Percentiles rank a stretch among this genome's conserved stretches.
These are phyloP conservation scores for Triplophysa tibetana DNA, from an alignment of 2,113 vertebrate genomes.

Conservation along the genomic window DNA sequence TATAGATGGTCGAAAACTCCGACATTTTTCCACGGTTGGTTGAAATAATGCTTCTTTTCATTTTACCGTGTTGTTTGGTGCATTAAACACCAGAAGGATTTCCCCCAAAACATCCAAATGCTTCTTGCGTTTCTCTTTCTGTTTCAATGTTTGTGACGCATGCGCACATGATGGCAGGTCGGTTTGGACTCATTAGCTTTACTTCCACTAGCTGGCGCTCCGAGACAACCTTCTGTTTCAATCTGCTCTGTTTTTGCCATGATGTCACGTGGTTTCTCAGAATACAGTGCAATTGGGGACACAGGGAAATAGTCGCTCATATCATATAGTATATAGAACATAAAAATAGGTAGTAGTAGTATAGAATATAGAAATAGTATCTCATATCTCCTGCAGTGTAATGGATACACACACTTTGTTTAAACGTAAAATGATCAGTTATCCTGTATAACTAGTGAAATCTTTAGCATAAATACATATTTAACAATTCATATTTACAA, in stretches of 20 bases:
- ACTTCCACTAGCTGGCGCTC: not conserved
- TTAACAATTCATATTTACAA: too few species aligned
- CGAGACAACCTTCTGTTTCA: not conserved
- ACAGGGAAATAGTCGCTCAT: not conserved
- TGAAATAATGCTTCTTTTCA: not conserved
- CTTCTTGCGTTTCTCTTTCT: slow-evolving; percentile 2
- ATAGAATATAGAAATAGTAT: too few species aligned
- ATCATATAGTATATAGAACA: too few species aligned
- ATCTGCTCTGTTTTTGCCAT: not conserved
- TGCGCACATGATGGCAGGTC: not conserved
- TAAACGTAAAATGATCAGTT: too few species aligned
- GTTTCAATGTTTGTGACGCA: not conserved
- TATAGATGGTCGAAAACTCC: slow-evolving; percentile 51
- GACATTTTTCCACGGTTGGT: slow-evolving; percentile 45
- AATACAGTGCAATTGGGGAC: not conserved
- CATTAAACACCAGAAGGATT: not conserved
- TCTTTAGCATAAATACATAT: too few species aligned
- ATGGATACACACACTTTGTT: too few species aligned
- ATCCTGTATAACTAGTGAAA: too few species aligned
- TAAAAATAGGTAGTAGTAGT: too few species aligned
- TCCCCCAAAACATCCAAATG: not conserved
- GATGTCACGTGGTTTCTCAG: not conserved
- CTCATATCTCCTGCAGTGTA: too few species aligned
- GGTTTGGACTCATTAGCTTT: too few species aligned
- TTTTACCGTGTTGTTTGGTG: not conserved